Evolutionary conservation across 2,113 vertebrate species (phyloP), one percentile per base, ranked within the genome.

Genomic region (Epinephelus cyanopodus): DNA sequence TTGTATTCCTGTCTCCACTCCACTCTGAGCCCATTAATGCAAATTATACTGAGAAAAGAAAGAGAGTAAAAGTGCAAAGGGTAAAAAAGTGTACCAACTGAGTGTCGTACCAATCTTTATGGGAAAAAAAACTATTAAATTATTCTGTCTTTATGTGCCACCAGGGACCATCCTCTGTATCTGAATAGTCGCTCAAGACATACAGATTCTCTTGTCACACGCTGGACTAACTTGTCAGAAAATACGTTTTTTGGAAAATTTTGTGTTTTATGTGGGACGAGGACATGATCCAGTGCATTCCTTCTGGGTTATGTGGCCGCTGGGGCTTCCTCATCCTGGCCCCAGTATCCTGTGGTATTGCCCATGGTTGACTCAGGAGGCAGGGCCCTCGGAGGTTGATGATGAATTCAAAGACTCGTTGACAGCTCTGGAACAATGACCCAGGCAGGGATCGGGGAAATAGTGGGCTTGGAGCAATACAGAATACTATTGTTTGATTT

Each of bases 371-470:
- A 92, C 87, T 75, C 80, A 77, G 74, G 77, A 90, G 87, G 73
- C 65, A 56, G 47, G 83, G 39, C 74, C 25, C 53, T 93, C 66
- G 87, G 88, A 87, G 67, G 83, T n/a, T 77, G 91, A 91, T 90
- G 92, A 94, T 73, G 57, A 94, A 94, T 93, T 92, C 67, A 94
- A 86, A 88, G 87, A 87, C 73, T 63, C 23, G 79, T 67, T 84
- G 92, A 89, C 86, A 92, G 74, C 82, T 75, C 64, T 48, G 58
- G 71, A 94, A 95, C 92, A 94, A 94, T 90, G 87, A 85, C 67
- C 63, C 48, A 45, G 57, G 50, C 50, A 65, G 74, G 69, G 42
- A 89, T 88, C 76, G 48, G 82, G 88, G 82, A 83, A 91, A 83
- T 83, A 85, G 79, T 84, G 63, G 79, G 65, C 60, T 71, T 50